These are phyloP conservation scores for Phenganax subtilis DNA, from an alignment of 92 coral and sea anemone genomes.

Conservation along the genomic window DNA sequence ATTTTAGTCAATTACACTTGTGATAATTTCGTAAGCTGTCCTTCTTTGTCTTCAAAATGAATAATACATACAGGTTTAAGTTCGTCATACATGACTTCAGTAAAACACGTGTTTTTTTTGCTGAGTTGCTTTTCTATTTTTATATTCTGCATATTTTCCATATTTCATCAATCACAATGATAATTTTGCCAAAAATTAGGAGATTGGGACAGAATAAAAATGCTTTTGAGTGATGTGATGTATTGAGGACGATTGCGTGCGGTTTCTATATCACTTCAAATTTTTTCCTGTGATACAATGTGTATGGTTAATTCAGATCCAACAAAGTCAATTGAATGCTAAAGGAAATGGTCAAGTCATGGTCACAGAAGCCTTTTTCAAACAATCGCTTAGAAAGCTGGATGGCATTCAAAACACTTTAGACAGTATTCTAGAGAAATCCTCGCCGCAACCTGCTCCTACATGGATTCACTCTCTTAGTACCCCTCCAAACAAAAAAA, in stretches of 20 bases:
- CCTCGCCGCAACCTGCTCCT: background rate
- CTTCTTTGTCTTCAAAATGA: slow-evolving; percentile 1
- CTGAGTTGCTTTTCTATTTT: background rate
- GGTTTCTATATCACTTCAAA: too few species aligned
- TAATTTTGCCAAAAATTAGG: background rate
- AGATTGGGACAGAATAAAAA: background rate
- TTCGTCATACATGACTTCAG: background rate
- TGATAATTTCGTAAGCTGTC: background rate
- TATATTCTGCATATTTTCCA: background rate
- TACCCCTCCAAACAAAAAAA: slow-evolving; percentile 10
- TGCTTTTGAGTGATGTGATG: background rate
- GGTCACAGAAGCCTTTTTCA: background rate
- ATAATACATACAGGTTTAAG: background rate
- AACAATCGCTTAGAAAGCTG: background rate
- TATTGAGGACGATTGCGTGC: too few species aligned
- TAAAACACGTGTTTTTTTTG: too few species aligned
- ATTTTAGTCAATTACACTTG: background rate
- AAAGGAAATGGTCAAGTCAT: slow-evolving; percentile 3
- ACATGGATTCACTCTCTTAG: background rate
- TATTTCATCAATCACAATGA: background rate
- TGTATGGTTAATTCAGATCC: too few species aligned
- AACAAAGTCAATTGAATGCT: background rate
- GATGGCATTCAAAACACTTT: background rate
- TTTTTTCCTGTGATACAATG: too few species aligned
- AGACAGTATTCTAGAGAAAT: background rate